Evolutionary conservation across 2,113 vertebrate genomes (phyloP).

Genomic region (Ammodytes dubius): DNA sequence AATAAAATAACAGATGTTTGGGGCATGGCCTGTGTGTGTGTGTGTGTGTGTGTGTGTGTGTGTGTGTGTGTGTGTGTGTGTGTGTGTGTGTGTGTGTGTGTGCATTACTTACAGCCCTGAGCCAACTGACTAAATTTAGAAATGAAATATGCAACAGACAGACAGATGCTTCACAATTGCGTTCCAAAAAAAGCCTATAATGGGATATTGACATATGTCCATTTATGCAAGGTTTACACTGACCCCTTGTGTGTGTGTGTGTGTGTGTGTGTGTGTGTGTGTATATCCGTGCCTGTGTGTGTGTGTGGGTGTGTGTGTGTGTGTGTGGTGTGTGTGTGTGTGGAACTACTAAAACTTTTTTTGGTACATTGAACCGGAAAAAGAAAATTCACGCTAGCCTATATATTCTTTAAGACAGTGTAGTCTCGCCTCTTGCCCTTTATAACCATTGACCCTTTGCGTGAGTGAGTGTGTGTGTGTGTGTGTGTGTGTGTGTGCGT

Average conservation of each 20-base stretch:
- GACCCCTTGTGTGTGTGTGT: conserved; percentile 63
- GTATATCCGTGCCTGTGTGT: too few species aligned
- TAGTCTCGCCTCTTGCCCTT: conserved; percentile 79
- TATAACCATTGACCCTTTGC: conserved; percentile 80
- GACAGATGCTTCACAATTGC: conserved; percentile 78
- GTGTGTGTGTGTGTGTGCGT: too few species aligned
- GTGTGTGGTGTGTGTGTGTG: too few species aligned
- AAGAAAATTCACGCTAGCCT: too few species aligned
- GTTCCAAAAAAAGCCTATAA: conserved; percentile 72
- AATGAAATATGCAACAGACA: conserved; percentile 79
- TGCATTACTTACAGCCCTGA: conserved; percentile 69
- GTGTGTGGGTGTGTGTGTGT: too few species aligned
- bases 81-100: too few species aligned
- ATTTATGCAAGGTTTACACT: conserved; percentile 71
- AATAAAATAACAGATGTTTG: conserved; percentile 79
- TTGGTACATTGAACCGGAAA: conserved; percentile 79
- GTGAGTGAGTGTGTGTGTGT: too few species aligned
- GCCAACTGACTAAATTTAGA: conserved; percentile 76
- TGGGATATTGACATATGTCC: conserved; percentile 80
- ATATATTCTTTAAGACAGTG: too few species aligned
- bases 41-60: too few species aligned
- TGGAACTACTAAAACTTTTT: conserved; percentile 81
- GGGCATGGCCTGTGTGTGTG: conserved; percentile 42
- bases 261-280: too few species aligned
- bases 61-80: too few species aligned